Evolutionary conservation across 2,888 invertebrate species (phyloP).

Genomic region (Archaeoteleia sp.): DNA sequence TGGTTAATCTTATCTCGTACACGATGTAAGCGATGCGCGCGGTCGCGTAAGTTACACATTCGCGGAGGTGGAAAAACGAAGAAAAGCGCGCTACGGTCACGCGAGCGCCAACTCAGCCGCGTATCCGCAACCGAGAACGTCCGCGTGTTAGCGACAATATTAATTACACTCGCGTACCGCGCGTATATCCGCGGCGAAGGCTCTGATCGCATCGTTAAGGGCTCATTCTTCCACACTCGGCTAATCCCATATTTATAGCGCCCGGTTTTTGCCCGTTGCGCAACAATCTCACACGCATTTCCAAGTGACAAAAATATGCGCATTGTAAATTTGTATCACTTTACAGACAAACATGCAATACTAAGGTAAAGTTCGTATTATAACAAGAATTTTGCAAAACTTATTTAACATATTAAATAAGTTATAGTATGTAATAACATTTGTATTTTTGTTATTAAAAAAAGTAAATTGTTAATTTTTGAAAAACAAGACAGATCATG

Average conservation of each 20-base stretch:
- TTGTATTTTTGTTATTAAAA: too few relatives aligned
- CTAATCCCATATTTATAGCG: constrained; percentile 33
- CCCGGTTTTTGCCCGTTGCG: not conserved
- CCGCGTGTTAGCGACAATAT: constrained; percentile 27
- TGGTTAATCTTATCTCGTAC: constrained; percentile 48
- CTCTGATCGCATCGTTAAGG: constrained; percentile 33
- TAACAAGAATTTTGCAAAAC: too few relatives aligned
- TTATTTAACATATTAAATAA: too few relatives aligned
- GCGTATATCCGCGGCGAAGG: not conserved
- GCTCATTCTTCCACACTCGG: constrained; percentile 25
- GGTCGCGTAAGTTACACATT: constrained; percentile 34
- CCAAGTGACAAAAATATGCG: too few relatives aligned
- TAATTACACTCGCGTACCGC: constrained; percentile 32
- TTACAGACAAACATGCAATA: constrained; percentile 1
- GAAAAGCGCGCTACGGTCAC: constrained; percentile 34
- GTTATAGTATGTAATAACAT: too few relatives aligned
- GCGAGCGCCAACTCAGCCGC: constrained; percentile 18
- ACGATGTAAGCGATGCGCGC: constrained; percentile 44
- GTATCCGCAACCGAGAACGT: constrained; percentile 3
- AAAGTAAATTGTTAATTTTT: too few relatives aligned
- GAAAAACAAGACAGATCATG: too few relatives aligned
- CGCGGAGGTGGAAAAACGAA: constrained; percentile 37
- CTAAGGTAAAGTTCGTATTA: too few relatives aligned
- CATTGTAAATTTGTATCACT: too few relatives aligned
- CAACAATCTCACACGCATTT: too few relatives aligned